Evolutionary conservation across 2,888 invertebrate species (phyloP), one percentile per base, ranked within the genome.

Genomic region (Tanaodytes sp.): DNA sequence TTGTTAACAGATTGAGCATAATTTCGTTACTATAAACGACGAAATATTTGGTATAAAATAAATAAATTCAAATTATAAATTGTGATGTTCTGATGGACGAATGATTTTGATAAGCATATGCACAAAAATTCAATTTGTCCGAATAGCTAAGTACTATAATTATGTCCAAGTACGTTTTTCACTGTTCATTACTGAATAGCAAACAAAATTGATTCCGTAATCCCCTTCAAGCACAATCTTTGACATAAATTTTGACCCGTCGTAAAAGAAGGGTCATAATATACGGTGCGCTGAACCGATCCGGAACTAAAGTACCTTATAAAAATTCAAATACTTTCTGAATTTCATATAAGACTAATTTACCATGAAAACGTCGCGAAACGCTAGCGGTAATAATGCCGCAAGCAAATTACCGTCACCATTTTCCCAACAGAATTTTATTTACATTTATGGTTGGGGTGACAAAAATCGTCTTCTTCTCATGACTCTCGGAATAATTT

Each of bases 261-360:
- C 31, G 27, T 18, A 30, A 31, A 49, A 39, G 20, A 31, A 33
- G 48, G 63, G 55, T 52, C 49, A 27, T 9, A 49, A 36, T 48
- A 36, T 54, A 43, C 55, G 63, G 55, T 11, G 63, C 62, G 23
- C 14, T 30, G 37, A 43, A 49, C 36, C 51, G 19, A 45, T 30
- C 19, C 43, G 12, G 15, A 15, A 31, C 33, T 42, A 55, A 63
- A 55, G 48, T 63, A 30, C 14, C 62, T 63, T 63, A 63, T 63
- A 63, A 46, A 54, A 63, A 63, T 63, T 63, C 62, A 63, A 54
- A 63, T 48, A 54, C 46, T 54, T 40, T 54, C 23, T 33, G 54
- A 46, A 46, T 52, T 52, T 52, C 46, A 43, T 51, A 39, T 39
- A 46, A 39, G 46, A 16, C 30, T 48, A 58, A 58, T 58, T 46